A percentile compares a stretch with the other conserved stretches of the same genome.
Conservation (phyloP, 1,140 invertebrate species). For the Delia radicum region DNA sequence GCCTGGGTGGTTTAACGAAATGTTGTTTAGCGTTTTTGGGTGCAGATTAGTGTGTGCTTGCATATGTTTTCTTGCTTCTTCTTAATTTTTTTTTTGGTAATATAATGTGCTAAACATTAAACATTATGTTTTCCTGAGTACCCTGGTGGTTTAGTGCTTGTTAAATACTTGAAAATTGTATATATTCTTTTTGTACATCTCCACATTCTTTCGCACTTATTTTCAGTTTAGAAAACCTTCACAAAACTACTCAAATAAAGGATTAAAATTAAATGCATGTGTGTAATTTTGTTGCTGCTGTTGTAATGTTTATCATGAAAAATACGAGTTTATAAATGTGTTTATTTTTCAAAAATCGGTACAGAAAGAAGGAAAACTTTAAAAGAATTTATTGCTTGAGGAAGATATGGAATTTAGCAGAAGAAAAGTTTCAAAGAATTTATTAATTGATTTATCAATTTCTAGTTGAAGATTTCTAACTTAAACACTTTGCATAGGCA, state of each 20-base stretch:
- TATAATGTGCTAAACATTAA: conserved; percentile 20
- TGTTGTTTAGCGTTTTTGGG: background rate
- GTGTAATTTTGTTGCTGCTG: background rate
- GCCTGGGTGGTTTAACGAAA: background rate
- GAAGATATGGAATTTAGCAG: no score
- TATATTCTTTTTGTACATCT: background rate
- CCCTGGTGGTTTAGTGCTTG: conserved; percentile 24
- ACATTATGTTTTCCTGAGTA: conserved; percentile 14
- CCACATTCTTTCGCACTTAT: background rate
- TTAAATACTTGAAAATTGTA: conserved; percentile 27
- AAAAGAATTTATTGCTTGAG: no score
- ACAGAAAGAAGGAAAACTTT: no score
- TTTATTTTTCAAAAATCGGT: no score
- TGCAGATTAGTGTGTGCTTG: background rate
- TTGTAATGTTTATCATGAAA: no score
- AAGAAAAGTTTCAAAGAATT: no score
- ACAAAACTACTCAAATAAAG: conserved; percentile 6
- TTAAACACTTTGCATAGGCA: no score
- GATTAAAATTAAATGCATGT: conserved; percentile 9
- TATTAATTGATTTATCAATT: no score
- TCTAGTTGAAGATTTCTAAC: no score
- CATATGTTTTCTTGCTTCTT: no score
- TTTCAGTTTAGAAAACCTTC: background rate
- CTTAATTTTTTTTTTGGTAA: background rate
- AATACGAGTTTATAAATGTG: no score